Evolutionary conservation across 1,140 invertebrate genomes (phyloP), one percentile per base, ranked within the genome.

Genomic region (Orius laevigatus): DNA sequence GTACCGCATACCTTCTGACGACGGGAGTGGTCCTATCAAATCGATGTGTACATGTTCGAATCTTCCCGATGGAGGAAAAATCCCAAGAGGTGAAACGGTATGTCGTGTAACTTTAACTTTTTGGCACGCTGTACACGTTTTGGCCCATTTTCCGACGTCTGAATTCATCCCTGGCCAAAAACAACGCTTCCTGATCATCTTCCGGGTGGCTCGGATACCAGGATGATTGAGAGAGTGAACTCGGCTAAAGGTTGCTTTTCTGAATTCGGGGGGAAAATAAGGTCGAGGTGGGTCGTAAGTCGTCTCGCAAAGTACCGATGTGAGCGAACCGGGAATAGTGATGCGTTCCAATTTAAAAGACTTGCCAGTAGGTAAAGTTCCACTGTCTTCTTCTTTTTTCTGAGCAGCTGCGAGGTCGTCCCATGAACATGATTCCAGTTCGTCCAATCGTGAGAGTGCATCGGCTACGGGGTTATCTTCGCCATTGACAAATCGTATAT

Each of bases 1-100:
- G 48, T 70, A 70, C 9, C 18, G 33, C 35, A 49, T 59, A 10
- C 57, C 62, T 6, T 60, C 19, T 0, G 56, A 56, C 3, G 47
- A 44, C 16, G 66, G 64, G 2, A 73, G 42, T 0, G 63, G 68
- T 0, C 66, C 63, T 6, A 73, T 57, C 1, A 65, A 31, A 51
- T 65, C 33, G 6, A 34, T 34, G n/a, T 34, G 33, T 8, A 34
- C 33, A 8, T 34, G 33, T 34, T 34, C 6, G n/a, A 34, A 34
- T 8, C 33, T 6, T 3, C 11, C 15, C 9, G 14, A 8, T 9
- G 39, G 39, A 8, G 39, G 14, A 15, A 41, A 41, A 11, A 14
- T 11, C 14, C 15, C 10, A 9, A 34, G 15, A 4, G 31, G 11
- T 10, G 39, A 41, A 8, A 11, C 15, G 6, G 39, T 41, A 15